Evolutionary conservation across 2,888 invertebrate genomes (phyloP), one percentile per base, ranked within the genome.

Genomic region (Thymelicus sylvestris): DNA sequence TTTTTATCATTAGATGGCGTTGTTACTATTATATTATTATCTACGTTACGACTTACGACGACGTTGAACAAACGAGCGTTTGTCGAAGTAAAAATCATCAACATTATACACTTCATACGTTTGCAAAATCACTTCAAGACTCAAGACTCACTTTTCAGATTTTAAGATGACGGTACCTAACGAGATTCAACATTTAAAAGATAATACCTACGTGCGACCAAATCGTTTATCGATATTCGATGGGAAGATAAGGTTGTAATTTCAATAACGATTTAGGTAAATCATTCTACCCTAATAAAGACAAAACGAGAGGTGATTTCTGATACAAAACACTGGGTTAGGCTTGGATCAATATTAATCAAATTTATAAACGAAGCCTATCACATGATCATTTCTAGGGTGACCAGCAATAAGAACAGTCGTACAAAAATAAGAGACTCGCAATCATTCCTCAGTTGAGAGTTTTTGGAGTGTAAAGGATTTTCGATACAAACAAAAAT

Each of bases 261-360:
- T 70, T 60, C 65, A 70, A 70, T 65, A 70, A 61, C 60, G 60
- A 65, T 60, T 44, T 64, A 69, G n/a, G 57, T 64, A n/a, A 62
- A 48, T 62, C 15, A 24, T 24, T 6, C 0, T 44, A 19, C 7
- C 59, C 39, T 65, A 41, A 64, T 59, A 44, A 52, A 60, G 48
- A 60, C 8, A 41, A 24, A 67, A 39, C 52, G 52, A 63, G 55
- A 63, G 57, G 55, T 68, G n/a, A 31, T 7, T 15, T 44, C 52
- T 41, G 50, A 60, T 50, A 38, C 41, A 38, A 59, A 59, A 31
- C 39, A 39, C 61, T 50, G 41, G 44, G 44, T 41, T 38, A 66
- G 64, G 74, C 78, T 80, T 81, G 81, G 80, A 83, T 83, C 75
- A 79, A 83, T 87, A 84, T 86, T 88, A 88, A 89, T 88, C 87